Base-by-base conservation (phyloP, 2,113 vertebrate genomes). In the Petrocephalus zakoni region DNA sequence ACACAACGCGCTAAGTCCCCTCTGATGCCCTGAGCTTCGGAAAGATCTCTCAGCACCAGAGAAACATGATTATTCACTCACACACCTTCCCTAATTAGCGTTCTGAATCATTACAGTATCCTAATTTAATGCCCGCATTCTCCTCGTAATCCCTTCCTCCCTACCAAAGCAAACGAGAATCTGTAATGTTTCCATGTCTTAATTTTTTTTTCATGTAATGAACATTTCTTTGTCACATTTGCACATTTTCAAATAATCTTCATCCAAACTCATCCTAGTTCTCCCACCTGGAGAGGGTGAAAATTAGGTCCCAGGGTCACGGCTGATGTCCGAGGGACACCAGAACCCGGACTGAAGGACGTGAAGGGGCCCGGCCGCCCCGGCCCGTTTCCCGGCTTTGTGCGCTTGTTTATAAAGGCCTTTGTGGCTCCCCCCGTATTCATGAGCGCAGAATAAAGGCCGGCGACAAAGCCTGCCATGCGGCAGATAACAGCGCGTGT, bases 31-130 rank as follows among this genome's bases (percentile, higher is more conserved):
- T 93, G 94, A 96, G 93, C 93, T 92, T 92, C 94, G 93, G 37
- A 86, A 93, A 91, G 91, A 94, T 95, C 95, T 93, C 95, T 94
- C 96, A 95, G 95, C 95, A 97, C 96, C 94, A 68, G 91, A 56
- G 89, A 89, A 93, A 93, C 92, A 94, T 17, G 52, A 56, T 37
- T 10, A 83, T 42, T 83, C 37, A 22, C 21, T 22, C 19, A 3
- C 34, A 46, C 47, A 34, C 21, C 46, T 49, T 72, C 37, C n/a
- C 37, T 51, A 72, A 29, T 72, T 29, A 49, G 81, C 10, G 46
- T 19, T 83, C 46, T n/a, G 46, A 83, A 83, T 83, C 46, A 83
- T 49, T 47, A 42, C 9, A 42, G 81, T 37, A 78, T 42, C 72
- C 34, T 42, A 78, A 19, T 78, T 78, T 78, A 78, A 78, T 42